Evolutionary conservation across 35 echinoderm and acorn worm genomes (phyloP).

Genomic region (Ophiothrix spiculata): DNA sequence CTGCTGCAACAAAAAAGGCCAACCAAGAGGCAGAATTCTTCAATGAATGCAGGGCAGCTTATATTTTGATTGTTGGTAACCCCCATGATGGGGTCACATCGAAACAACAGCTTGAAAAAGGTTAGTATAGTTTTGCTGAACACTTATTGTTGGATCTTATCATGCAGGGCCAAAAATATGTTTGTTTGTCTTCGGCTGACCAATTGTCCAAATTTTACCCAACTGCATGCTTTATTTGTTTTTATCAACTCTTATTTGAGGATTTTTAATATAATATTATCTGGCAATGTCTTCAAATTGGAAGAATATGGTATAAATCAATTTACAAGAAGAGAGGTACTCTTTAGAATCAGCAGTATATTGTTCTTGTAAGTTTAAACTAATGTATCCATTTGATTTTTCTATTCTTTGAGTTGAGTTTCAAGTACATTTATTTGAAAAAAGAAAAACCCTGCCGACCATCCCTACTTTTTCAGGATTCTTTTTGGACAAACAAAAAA

Average conservation of each 20-base stretch:
- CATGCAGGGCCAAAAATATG: not conserved
- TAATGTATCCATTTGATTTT: too few relatives aligned
- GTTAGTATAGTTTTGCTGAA: constrained; percentile 17
- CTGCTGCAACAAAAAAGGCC: not conserved
- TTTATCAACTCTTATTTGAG: not conserved
- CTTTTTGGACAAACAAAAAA: too few relatives aligned
- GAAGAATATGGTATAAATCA: too few relatives aligned
- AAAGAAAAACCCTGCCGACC: too few relatives aligned
- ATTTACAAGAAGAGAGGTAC: too few relatives aligned
- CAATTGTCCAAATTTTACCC: not conserved
- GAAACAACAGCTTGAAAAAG: constrained; percentile 56
- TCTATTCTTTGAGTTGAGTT: too few relatives aligned
- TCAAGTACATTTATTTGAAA: too few relatives aligned
- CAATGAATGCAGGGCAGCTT: constrained; percentile 55
- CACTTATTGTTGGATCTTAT: not conserved
- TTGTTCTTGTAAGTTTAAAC: too few relatives aligned
- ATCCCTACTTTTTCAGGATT: too few relatives aligned
- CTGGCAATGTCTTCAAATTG: too few relatives aligned
- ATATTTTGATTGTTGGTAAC: constrained; percentile 52
- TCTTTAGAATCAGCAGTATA: too few relatives aligned
- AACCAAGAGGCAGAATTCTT: constrained; percentile 25
- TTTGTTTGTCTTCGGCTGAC: not conserved
- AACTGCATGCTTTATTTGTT: not conserved
- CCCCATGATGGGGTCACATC: constrained; percentile 73
- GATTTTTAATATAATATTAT: too few relatives aligned